Conservation (phyloP, 2,888 invertebrate species). For the Dermolepida albohirtum region DNA sequence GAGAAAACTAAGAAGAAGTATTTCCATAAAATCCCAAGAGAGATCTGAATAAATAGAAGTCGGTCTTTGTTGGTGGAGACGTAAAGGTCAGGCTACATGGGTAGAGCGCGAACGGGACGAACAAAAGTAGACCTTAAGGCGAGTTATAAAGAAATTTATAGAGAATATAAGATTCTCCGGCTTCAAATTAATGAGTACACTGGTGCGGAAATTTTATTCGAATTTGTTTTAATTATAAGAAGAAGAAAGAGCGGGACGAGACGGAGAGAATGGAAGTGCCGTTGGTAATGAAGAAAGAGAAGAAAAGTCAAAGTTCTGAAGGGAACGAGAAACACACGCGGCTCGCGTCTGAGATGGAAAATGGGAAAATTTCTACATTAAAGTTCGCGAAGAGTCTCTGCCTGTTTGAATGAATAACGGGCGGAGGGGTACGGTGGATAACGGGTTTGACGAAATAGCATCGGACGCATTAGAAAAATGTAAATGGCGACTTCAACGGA, state of each 20-base stretch:
- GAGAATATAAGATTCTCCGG: conserved; percentile 38
- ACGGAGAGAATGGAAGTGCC: not conserved
- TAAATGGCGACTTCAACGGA: too few relatives aligned
- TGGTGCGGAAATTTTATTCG: conserved; percentile 47
- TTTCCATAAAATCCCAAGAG: conserved; percentile 64
- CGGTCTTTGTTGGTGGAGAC: conserved; percentile 58
- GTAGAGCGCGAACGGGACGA: conserved; percentile 44
- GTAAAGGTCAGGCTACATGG: conserved; percentile 54
- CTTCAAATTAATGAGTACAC: conserved; percentile 43
- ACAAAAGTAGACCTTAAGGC: conserved; percentile 54
- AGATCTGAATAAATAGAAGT: conserved; percentile 62
- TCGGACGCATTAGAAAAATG: too few relatives aligned
- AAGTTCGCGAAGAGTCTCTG: conserved; percentile 7
- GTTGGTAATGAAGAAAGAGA: not conserved
- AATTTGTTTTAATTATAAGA: conserved; percentile 46
- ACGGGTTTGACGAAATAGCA: too few relatives aligned
- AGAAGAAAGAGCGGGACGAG: not conserved
- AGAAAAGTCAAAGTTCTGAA: not conserved
- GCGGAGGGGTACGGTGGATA: not conserved
- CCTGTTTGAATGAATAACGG: not conserved
- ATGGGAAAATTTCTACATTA: not conserved
- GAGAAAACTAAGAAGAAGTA: conserved; percentile 62
- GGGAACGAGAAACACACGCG: not conserved
- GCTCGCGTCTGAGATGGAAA: not conserved
- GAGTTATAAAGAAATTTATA: conserved; percentile 55